phyloP scores from a whole-genome alignment of 1,140 invertebrate species.

The Meloidogyne chitwoodi region DNA sequence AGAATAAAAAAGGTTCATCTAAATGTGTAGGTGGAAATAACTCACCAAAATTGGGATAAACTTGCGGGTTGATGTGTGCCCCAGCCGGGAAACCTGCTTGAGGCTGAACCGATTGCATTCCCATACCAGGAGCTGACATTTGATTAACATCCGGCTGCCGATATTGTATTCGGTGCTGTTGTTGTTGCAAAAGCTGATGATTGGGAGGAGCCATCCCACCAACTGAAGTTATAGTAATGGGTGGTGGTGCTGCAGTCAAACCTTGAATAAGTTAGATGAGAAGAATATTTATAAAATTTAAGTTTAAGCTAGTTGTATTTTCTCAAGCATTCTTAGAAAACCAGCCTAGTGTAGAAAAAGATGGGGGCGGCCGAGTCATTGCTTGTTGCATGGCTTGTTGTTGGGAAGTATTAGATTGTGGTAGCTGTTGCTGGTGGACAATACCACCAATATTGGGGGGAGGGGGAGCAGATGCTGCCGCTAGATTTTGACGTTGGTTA shows the following conservation, averaged over 20 bases:
- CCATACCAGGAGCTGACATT: conserved; percentile 35
- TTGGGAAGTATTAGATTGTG: not conserved
- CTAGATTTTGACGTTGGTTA: conserved; percentile 4
- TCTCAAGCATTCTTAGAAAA: conserved; percentile 3
- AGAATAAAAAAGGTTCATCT: no score
- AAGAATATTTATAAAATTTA: not conserved
- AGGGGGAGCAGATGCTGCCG: not conserved
- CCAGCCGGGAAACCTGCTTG: conserved; percentile 43
- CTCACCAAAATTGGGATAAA: conserved; percentile 39
- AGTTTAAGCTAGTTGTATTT: not conserved
- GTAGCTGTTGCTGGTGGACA: conserved; percentile 16
- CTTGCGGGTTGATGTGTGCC: conserved; percentile 55
- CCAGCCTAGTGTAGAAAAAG: conserved; percentile 13
- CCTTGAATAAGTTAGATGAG: conserved; percentile 1
- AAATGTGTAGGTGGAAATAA: not conserved
- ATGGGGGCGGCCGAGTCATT: conserved; percentile 23
- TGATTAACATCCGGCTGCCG: conserved; percentile 23
- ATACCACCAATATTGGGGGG: conserved; percentile 8
- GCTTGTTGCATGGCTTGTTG: conserved; percentile 9
- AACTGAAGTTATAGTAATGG: conserved; percentile 3
- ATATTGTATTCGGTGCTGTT: conserved; percentile 6
- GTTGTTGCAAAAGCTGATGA: conserved; percentile 1
- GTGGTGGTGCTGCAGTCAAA: conserved; percentile 19
- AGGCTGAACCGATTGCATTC: conserved; percentile 36
- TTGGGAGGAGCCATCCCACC: not conserved